phyloP scores from a whole-genome alignment of 2,113 vertebrate genomes.

The Scatophagus argus region DNA sequence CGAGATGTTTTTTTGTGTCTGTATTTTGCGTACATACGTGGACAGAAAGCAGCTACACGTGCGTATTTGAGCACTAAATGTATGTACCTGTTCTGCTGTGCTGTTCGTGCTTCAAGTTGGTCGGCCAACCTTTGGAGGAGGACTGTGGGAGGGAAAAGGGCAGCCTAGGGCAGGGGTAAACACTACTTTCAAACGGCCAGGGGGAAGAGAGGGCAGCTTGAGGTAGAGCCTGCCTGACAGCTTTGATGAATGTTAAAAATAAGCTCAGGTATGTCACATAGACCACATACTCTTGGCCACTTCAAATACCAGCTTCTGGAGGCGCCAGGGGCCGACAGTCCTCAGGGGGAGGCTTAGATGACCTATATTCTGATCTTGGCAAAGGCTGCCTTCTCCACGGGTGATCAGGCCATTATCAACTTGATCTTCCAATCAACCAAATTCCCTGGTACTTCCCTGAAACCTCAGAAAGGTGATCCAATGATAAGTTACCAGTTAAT shows the following conservation, averaged over 20 bases:
- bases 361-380: conserved; percentile 81
- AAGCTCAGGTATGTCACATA: conserved; percentile 79
- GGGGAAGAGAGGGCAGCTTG: conserved; percentile 58
- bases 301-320: conserved; percentile 67
- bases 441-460: conserved; percentile 32
- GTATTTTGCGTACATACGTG: background rate
- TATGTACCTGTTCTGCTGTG: conserved; percentile 38
- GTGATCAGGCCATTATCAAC: conserved; percentile 61
- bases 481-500: conserved; percentile 16
- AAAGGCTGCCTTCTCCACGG: conserved; percentile 69
- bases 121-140: conserved; percentile 33
- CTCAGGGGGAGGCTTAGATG: conserved; percentile 66
- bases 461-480: conserved; percentile 6
- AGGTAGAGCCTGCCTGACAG: conserved; percentile 70
- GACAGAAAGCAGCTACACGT: background rate
- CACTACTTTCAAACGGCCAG: conserved; percentile 62
- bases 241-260: conserved; percentile 81
- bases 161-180: conserved; percentile 77
- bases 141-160: conserved; percentile 63
- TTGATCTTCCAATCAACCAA: conserved; percentile 69
- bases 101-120: conserved; percentile 34
- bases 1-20: background rate
- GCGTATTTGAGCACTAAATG: conserved; percentile 10
- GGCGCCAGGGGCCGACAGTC: conserved; percentile 51
- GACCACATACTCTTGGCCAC: conserved; percentile 66